Evolutionary conservation across 2,113 vertebrate species (phyloP).

Genomic region (Proteles cristata): DNA sequence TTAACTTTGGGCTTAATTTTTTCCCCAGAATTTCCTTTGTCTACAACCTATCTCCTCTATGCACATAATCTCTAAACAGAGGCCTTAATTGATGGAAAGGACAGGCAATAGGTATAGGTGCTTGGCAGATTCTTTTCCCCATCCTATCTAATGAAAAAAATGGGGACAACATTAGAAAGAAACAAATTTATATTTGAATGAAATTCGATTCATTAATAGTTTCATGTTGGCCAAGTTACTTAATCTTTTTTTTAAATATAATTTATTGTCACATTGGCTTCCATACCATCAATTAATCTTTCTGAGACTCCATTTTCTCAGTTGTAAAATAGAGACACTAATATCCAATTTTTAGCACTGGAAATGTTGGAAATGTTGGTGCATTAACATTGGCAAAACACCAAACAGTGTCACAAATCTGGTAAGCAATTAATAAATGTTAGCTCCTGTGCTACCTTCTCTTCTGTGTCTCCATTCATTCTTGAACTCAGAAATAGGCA

Average conservation of each 20-base stretch:
- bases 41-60: background rate
- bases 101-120: background rate
- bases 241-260: background rate
- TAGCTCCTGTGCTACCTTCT: background rate
- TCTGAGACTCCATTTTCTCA: background rate
- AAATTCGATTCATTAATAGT: background rate
- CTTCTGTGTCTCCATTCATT: background rate
- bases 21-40: background rate
- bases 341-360: background rate
- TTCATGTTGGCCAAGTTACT: background rate
- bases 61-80: background rate
- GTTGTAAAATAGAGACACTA: background rate
- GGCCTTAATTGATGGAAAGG: background rate
- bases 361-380: background rate
- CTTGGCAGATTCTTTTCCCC: background rate
- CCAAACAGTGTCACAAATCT: background rate
- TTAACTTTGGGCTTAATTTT: constrained; percentile 50
- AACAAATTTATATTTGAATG: background rate
- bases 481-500: background rate
- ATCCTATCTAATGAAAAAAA: background rate
- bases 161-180: background rate
- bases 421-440: background rate
- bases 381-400: background rate
- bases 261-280: no score
- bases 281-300: background rate